Evolutionary conservation across 2,888 invertebrate species (phyloP), one percentile per base, ranked within the genome.

Genomic region (Diadromus collaris): DNA sequence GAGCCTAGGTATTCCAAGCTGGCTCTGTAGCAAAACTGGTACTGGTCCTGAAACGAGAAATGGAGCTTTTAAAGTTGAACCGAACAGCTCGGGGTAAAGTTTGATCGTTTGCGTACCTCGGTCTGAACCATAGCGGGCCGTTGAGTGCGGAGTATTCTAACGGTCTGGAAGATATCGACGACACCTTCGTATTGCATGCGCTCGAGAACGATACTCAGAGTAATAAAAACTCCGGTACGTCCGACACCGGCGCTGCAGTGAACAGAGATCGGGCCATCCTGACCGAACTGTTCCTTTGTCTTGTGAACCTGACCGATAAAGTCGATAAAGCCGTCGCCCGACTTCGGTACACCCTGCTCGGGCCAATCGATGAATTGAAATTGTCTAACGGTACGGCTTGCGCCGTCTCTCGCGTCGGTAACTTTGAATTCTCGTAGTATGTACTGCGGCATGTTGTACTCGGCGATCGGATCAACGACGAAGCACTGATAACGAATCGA

Each of bases 71-170:
- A 51, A 51, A 24, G 21, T 51, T 48, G 21, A 19, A 54, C 19
- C 13, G 16, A 21, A 63, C 2, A 27, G 44, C 41, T 5, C 54
- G 29, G 2, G 56, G 27, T 16, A 68, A 56, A 63, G 19, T 38
- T 13, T 16, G 34, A 56, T 16, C 21, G 48, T 19, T 9, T 27
- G 27, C 89, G 89, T 91, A 98, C 99, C 96, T 99, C 99, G 84
- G 99, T 99, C 92, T 99, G 99, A 86, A 99, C 99, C 99, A 99
- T 99, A 85, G 98, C 98, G 81, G 99, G 98, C 86, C 99, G 94
- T 92, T 99, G 99, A 83, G 99, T 99, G 90, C 99, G 95, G 86
- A 99, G 93, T 92, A 99, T 98, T 92, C 99, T 96, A 81, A 99
- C 99, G 0, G 99, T 99, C 92, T 99, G 99, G 95, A 99, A 99